phyloP scores from a whole-genome alignment of 2,797 vertebrate genomes.

The Amphiprion clarkii region DNA sequence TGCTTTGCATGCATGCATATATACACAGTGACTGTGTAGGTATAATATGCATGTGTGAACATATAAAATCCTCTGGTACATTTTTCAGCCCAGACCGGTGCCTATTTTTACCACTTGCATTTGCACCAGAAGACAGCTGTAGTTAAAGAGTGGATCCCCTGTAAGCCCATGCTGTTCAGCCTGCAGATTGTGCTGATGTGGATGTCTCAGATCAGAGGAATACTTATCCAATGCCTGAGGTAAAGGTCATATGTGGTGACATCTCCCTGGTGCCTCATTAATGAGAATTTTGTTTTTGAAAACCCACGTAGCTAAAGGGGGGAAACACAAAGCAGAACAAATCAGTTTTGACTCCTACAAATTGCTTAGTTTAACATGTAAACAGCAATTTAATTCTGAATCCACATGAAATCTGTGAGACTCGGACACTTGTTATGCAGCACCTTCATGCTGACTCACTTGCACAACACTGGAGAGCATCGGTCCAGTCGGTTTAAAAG shows the following conservation, averaged over 20 bases:
- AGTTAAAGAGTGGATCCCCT: constrained; percentile 40
- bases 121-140: constrained; percentile 42
- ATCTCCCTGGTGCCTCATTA: constrained; percentile 65
- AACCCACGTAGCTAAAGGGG: constrained; percentile 18
- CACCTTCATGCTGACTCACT: background rate
- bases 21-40: background rate
- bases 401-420: constrained; percentile 1
- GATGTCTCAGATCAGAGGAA: constrained; percentile 53
- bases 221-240: constrained; percentile 52
- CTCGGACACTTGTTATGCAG: background rate
- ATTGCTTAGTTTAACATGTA: constrained; percentile 12
- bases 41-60: constrained; percentile 1
- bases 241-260: constrained; percentile 68
- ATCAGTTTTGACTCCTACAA: constrained; percentile 24
- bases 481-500: background rate
- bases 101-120: constrained; percentile 42
- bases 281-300: constrained; percentile 65
- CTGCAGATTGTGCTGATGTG: constrained; percentile 58
- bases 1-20: background rate
- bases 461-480: background rate
- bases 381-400: constrained; percentile 18
- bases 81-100: constrained; percentile 10
- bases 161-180: constrained; percentile 46
- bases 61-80: background rate
- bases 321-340: constrained; percentile 35